phyloP scores from a whole-genome alignment of 1,140 invertebrate species.

The Pollicipes pollicipes region DNA sequence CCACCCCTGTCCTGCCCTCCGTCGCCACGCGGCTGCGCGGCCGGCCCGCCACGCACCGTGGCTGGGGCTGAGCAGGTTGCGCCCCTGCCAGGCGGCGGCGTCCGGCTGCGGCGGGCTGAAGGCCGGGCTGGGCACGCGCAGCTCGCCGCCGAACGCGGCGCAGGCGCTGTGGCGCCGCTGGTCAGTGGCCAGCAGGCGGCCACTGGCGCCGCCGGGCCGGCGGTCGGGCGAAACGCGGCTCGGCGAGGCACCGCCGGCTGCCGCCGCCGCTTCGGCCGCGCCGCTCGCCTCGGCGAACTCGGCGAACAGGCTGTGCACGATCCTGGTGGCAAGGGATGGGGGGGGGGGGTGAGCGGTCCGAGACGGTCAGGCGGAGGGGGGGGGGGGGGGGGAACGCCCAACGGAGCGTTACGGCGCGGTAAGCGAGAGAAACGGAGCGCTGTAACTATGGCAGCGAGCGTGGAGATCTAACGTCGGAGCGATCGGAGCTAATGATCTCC shows the following conservation, averaged over 20 bases:
- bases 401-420: too few relatives aligned
- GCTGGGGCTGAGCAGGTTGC: not conserved
- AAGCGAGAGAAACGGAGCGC: too few relatives aligned
- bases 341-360: not conserved
- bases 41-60: not conserved
- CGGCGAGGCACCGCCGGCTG: not conserved
- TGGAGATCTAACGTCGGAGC: too few relatives aligned
- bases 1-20: too few relatives aligned
- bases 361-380: too few relatives aligned
- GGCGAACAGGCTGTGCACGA: not conserved
- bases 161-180: not conserved
- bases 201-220: not conserved
- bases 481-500: too few relatives aligned
- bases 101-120: not conserved
- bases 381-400: too few relatives aligned
- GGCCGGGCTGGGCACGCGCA: not conserved
- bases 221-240: too few relatives aligned
- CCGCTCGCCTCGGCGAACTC: not conserved
- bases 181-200: not conserved
- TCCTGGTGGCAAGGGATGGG: not conserved
- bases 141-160: not conserved
- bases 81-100: not conserved
- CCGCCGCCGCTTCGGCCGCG: too few relatives aligned
- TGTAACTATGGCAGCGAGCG: too few relatives aligned
- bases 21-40: too few relatives aligned